Evolutionary conservation across 2,888 invertebrate species (phyloP).

Genomic region (Drosophila ezoana): DNA sequence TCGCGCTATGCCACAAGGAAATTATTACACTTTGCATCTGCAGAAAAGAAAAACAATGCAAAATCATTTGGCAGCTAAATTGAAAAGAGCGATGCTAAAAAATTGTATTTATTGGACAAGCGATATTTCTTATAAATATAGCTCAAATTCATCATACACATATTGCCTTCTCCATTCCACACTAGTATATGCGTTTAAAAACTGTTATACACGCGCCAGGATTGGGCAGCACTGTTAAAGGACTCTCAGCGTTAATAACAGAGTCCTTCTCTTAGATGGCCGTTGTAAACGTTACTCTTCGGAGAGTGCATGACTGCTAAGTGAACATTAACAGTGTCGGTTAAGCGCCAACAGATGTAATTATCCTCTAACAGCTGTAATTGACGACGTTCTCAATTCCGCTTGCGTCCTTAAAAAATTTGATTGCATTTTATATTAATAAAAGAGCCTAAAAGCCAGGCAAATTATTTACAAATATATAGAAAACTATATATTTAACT

Average conservation of each 20-base stretch:
- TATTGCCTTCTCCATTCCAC: neutral
- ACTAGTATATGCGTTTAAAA: constrained; percentile 19
- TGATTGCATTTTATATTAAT: neutral
- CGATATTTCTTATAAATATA: no score
- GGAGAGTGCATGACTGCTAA: constrained; percentile 29
- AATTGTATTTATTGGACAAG: no score
- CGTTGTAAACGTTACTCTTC: neutral
- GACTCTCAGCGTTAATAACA: constrained; percentile 10
- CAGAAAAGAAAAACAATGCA: neutral
- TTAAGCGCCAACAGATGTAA: constrained; percentile 25
- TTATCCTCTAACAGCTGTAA: constrained; percentile 51
- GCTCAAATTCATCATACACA: neutral
- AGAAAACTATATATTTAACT: neutral
- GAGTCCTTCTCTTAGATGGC: constrained; percentile 10
- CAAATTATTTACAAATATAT: neutral
- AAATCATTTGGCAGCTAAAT: neutral
- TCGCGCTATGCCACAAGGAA: neutral
- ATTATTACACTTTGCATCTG: neutral
- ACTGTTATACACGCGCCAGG: constrained; percentile 48
- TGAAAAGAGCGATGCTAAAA: neutral
- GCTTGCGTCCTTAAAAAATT: neutral
- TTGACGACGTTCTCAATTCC: constrained; percentile 30
- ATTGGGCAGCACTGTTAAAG: constrained; percentile 48
- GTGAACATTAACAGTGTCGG: constrained; percentile 24
- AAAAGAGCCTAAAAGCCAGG: neutral